Conservation (phyloP, 2,888 invertebrate genomes). For the Fragum sueziense region DNA sequence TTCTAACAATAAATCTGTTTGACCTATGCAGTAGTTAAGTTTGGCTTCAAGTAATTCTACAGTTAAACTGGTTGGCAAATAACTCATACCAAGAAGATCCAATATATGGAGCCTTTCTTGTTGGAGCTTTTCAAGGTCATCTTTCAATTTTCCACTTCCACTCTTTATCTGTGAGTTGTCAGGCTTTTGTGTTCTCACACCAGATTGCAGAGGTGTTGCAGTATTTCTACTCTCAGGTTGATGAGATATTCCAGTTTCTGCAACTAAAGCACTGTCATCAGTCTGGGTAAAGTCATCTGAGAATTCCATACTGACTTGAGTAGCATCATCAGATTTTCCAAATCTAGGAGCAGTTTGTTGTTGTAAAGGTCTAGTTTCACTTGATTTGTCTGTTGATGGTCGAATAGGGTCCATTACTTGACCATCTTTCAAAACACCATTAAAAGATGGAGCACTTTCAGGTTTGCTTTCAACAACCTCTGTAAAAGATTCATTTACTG, state of each 20-base stretch:
- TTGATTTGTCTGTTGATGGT: background rate
- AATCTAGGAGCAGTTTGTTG: conserved; percentile 23
- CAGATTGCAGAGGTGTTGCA: background rate
- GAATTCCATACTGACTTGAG: conserved; percentile 62
- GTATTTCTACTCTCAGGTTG: background rate
- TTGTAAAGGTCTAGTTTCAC: background rate
- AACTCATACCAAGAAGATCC: conserved; percentile 77
- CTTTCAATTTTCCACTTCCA: conserved; percentile 60
- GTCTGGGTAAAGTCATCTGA: conserved; percentile 74
- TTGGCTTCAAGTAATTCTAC: conserved; percentile 82
- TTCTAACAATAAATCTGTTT: conserved; percentile 81
- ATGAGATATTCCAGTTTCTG: background rate
- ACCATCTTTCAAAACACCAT: background rate
- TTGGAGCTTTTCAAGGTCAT: conserved; percentile 78
- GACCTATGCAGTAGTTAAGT: conserved; percentile 82
- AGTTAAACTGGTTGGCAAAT: conserved; percentile 80
- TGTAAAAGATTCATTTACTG: conserved; percentile 13
- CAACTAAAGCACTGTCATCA: conserved; percentile 49
- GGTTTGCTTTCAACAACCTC: background rate
- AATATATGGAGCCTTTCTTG: conserved; percentile 78
- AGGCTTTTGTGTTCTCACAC: background rate
- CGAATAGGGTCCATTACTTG: background rate
- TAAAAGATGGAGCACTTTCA: background rate
- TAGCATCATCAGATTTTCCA: conserved; percentile 53
- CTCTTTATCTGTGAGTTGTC: background rate